Evolutionary conservation across 2,888 invertebrate genomes (phyloP), one percentile per base, ranked within the genome.

Genomic region (Netelia melanura): DNA sequence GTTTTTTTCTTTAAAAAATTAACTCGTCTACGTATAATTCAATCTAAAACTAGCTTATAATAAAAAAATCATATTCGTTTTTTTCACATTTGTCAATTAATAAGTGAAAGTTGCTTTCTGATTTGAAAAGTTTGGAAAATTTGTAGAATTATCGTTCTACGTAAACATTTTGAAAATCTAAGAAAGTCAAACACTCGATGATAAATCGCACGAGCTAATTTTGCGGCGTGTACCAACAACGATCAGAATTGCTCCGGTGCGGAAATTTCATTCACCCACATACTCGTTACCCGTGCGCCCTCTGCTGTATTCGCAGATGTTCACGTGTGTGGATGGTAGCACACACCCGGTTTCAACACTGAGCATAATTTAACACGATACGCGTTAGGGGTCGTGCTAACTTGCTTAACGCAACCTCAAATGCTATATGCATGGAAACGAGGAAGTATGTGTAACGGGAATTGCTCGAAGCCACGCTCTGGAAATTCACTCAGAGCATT

Each of bases 391-490:
- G 93, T 93, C 91, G 92, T 92, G 92, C 93, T 93, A 93, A 93
- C 92, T 92, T 93, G 92, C 92, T 93, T 93, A 93, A 91, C 91
- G 91, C 90, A 92, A 93, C 93, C 93, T 93, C 93, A 93, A 93
- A 91, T 91, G 90, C 89, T 83, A 85, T 83, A 70, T 79, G 85
- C 83, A 81, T 54, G 58, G 76, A 17, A 71, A 52, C 76, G 75
- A 80, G 79, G 80, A 74, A 70, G 83, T 86, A 85, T 85, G 86
- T 85, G 83, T 80, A 71, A 75, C 81, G 78, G 87, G 77, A 68
- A 76, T 85, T 84, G 81, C 75, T 71, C 71, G 56, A 11, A 38
- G 64, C 68, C 71, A 77, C 79, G 67, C 58, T 67, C 67, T n/a
- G 70, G 48, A 72, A 82, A 82, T 77, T 77, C 58, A 82, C 56